Evolutionary conservation across 2,888 invertebrate species (phyloP), one percentile per base, ranked within the genome.

Genomic region (Agonopterix alstromeriana): DNA sequence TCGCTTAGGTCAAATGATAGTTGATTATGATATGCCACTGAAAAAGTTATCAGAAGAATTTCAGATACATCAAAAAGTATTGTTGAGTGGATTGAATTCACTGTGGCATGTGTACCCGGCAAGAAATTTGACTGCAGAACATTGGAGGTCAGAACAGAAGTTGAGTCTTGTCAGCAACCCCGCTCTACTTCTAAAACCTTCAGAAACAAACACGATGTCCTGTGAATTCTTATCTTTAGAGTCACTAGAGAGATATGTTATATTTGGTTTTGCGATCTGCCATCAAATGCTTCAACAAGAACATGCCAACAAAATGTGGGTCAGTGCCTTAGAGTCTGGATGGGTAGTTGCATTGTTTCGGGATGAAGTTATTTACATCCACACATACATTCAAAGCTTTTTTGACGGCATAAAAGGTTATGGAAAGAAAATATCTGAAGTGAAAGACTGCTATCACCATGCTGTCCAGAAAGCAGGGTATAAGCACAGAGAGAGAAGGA

Each of bases 191-290:
- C 85, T 99, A 12, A 98, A 97, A 77, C 98, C 98, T 3, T 95
- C 98, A 0, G 94, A 96, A 63, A 97, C 98, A 0, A 98, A 98
- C 63, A 96, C 95, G 14, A 97, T 98, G 92, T 98, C 98, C 2
- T 99, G 98, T 80, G 99, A 99, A 89, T 99, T 96, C 79, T 85
- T 99, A 46, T 98, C 99, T 0, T 82, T 99, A 52, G 99, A 99
- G 71, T 92, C 93, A 40, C 94, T 99, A 91, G 99, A 99, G 73
- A 92, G 97, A 67, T 99, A 98, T 98, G 95, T 99, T 27, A 95
- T 99, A 61, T 95, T 99, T 79, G 98, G 98, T 0, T 93, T 98
- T 67, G 92, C 98, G 56, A 86, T 99, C 40, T 97, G 97, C 70
- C 97, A 98, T 77, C 95, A 94, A 68, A 93, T 94, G 79, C 86